Evolutionary conservation across 2,113 vertebrate genomes (phyloP).

Genomic region (Acinonyx jubatus): DNA sequence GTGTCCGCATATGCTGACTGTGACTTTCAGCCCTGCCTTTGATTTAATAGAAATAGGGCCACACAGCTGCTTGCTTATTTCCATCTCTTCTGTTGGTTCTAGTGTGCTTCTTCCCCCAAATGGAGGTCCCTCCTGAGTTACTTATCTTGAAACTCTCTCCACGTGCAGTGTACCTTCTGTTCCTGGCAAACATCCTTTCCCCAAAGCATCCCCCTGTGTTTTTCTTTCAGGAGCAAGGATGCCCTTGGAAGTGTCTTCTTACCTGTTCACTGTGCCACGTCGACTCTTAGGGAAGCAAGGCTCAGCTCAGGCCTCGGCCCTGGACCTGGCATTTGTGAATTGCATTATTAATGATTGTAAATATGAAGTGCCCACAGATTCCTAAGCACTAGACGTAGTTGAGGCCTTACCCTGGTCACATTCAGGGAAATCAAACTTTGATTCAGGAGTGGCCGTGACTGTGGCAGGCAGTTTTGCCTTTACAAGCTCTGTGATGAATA

Average conservation of each 20-base stretch:
- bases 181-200: conserved; percentile 22
- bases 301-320: background rate
- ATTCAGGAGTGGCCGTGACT: background rate
- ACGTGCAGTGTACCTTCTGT: conserved; percentile 48
- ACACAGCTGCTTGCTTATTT: conserved; percentile 77
- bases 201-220: conserved; percentile 49
- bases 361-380: background rate
- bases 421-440: conserved; percentile 9
- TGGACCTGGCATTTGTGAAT: background rate
- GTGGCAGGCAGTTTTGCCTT: background rate
- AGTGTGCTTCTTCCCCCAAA: background rate
- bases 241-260: background rate
- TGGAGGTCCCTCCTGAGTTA: conserved; percentile 61
- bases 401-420: background rate
- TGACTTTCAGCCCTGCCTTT: conserved; percentile 71
- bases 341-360: background rate
- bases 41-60: conserved; percentile 75
- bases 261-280: background rate
- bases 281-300: background rate
- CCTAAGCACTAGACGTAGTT: background rate
- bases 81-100: conserved; percentile 60
- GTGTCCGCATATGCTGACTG: conserved; percentile 59
- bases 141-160: conserved; percentile 57
- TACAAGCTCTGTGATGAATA: conserved; percentile 53
- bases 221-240: background rate